Base-by-base conservation (phyloP, 2,888 invertebrate species). In the Caenorhabditis sp. region DNA sequence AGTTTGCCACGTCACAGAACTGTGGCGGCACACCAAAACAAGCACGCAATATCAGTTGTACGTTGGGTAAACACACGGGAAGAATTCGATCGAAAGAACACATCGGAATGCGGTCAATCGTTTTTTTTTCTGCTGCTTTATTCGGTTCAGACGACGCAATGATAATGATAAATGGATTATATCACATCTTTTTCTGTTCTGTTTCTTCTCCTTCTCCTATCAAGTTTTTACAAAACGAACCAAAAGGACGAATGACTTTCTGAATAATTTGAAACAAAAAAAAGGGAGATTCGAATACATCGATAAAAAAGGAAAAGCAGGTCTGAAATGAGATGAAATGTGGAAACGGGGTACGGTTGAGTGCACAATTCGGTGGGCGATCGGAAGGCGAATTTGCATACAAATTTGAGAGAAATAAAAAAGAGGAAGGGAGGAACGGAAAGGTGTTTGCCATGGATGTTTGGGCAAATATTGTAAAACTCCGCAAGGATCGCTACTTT, bases 291-390 rank as follows among this genome's bases (percentile, higher is more conserved):
- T 46, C n/a, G n/a, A n/a, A n/a, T 48, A 8, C 45, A 59, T 46
- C 24, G 22, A 22, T 15, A 59, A 52, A 27, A 37, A 5, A 2
- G n/a, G 32, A 35, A 15, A 32, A 22, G 32, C 9, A n/a, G 26
- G 46, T 4, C 41, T 41, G 52, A 45, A 53, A 53, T 7, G 30
- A 5, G 30, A 63, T 27, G 43, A 37, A 52, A 41, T 43, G 48
- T 30, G 27, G 39, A 48, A 50, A 39, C n/a, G 48, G 22, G 41
- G n/a, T 20, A 48, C 65, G 56, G 56, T 56, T 45, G 71, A 62
- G 61, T 59, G 62, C 55, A 59, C 61, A 55, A 59, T 41, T 35
- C 26, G 15, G 39, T 6, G 37, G 24, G 7, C n/a, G 27, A 32
- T n/a, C 32, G 4, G 17, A 13, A 24, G 37, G 15, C 24, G 30